Evolutionary conservation across 2,797 vertebrate genomes (phyloP).

Genomic region (Chaenodraco wilsoni): DNA sequence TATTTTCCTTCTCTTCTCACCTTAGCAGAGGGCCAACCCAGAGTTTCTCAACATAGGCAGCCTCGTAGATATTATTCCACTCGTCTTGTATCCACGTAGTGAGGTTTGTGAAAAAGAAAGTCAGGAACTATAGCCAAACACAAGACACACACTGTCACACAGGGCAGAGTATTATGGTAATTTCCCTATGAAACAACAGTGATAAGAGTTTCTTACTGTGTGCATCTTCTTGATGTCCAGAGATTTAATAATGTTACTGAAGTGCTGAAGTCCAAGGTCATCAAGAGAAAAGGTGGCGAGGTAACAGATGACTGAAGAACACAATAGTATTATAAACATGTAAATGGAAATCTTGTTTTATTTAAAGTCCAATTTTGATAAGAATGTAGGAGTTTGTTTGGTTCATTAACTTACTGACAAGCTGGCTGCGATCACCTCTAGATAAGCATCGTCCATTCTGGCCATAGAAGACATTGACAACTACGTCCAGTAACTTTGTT

Average conservation of each 20-base stretch:
- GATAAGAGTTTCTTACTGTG: slow-evolving; percentile 80
- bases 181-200: background rate
- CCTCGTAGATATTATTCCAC: slow-evolving; percentile 90
- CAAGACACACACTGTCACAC: slow-evolving; percentile 18
- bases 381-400: background rate
- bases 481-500: slow-evolving; percentile 84
- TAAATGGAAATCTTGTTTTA: slow-evolving; percentile 1
- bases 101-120: slow-evolving; percentile 91
- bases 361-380: background rate
- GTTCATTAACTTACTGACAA: slow-evolving; percentile 80
- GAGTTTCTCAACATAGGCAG: slow-evolving; percentile 82
- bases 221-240: slow-evolving; percentile 86
- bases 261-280: slow-evolving; percentile 86
- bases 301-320: slow-evolving; percentile 88
- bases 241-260: slow-evolving; percentile 86
- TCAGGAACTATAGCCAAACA: slow-evolving; percentile 86
- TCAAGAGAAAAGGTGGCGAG: slow-evolving; percentile 88
- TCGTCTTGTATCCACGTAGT: slow-evolving; percentile 89
- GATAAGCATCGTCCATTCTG: slow-evolving; percentile 77
- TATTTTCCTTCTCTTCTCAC: slow-evolving; percentile 71
- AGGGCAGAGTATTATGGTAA: background rate
- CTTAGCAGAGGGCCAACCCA: slow-evolving; percentile 89
- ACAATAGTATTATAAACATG: slow-evolving; percentile 2
- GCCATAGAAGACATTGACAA: slow-evolving; percentile 86
- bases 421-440: slow-evolving; percentile 84